These are phyloP conservation scores for Istiophorus platypterus DNA, from an alignment of 2,113 vertebrate species.

Conservation along the genomic window DNA sequence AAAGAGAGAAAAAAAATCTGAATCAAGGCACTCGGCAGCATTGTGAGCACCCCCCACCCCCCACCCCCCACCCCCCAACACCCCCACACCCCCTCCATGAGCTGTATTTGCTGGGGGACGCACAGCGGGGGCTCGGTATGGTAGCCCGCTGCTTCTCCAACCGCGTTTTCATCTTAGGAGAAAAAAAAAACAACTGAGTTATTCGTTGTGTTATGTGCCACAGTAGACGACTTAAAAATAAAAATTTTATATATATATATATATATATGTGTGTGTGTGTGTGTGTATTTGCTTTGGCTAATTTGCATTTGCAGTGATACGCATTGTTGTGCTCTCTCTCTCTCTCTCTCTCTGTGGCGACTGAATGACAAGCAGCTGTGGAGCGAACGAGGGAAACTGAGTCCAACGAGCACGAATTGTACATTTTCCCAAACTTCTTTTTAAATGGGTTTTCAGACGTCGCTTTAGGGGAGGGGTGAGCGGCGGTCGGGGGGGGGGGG, in stretches of 20 bases:
- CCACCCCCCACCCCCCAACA: too few relatives aligned
- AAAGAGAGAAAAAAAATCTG: background rate
- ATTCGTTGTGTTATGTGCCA: constrained; percentile 10
- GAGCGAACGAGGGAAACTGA: background rate
- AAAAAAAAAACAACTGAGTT: constrained; percentile 24
- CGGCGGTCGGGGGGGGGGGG: too few relatives aligned
- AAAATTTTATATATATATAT: too few relatives aligned
- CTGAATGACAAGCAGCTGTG: background rate
- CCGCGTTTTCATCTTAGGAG: constrained; percentile 28
- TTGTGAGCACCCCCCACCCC: background rate
- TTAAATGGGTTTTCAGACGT: background rate
- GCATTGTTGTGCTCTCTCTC: background rate
- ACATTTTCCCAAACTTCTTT: background rate
- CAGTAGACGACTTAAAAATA: constrained; percentile 11
- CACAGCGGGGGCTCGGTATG: background rate
- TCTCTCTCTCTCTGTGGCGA: constrained; percentile 2
- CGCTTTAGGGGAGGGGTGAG: background rate
- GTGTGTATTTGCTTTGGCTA: background rate
- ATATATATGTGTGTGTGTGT: too few relatives aligned
- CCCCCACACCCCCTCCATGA: too few relatives aligned
- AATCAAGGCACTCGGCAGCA: background rate
- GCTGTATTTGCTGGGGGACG: background rate
- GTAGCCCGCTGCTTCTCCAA: constrained; percentile 7
- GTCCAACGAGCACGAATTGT: too few relatives aligned
- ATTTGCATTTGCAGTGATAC: background rate